phyloP scores from a whole-genome alignment of 2,797 vertebrate species.

The Hydrolagus colliei region DNA sequence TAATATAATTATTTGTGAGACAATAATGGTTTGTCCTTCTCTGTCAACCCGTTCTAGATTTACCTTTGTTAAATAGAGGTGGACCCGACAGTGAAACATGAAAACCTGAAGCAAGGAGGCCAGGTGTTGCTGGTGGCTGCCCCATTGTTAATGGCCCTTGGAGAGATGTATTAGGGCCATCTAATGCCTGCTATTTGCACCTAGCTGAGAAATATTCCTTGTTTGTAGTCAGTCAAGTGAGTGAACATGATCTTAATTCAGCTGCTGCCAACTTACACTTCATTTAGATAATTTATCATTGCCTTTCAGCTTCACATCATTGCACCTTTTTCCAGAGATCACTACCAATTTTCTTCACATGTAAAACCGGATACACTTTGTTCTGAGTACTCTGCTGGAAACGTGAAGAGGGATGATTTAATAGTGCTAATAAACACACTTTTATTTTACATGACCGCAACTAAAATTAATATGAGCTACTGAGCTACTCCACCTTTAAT shows the following conservation, averaged over 20 bases:
- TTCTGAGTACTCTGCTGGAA: background rate
- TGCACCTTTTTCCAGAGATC: background rate
- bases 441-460: background rate
- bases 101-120: background rate
- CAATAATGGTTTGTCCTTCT: background rate
- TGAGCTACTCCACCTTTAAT: background rate
- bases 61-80: background rate
- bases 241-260: background rate
- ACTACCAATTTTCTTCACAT: background rate
- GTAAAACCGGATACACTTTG: background rate
- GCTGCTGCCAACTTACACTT: slow-evolving; percentile 8
- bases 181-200: background rate
- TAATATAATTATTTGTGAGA: background rate
- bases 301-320: background rate
- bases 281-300: background rate
- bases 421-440: background rate
- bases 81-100: background rate
- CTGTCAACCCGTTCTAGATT: slow-evolving; percentile 1
- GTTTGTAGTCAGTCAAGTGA: background rate
- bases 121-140: background rate
- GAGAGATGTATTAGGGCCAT: background rate
- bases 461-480: background rate
- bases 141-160: background rate
- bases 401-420: slow-evolving; percentile 14
- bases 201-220: background rate